A percentile compares a stretch with the other conserved stretches of the same genome.
Evolutionary conservation across 2,113 vertebrate genomes (phyloP).

Genomic region (Phrynosoma blainvillii): DNA sequence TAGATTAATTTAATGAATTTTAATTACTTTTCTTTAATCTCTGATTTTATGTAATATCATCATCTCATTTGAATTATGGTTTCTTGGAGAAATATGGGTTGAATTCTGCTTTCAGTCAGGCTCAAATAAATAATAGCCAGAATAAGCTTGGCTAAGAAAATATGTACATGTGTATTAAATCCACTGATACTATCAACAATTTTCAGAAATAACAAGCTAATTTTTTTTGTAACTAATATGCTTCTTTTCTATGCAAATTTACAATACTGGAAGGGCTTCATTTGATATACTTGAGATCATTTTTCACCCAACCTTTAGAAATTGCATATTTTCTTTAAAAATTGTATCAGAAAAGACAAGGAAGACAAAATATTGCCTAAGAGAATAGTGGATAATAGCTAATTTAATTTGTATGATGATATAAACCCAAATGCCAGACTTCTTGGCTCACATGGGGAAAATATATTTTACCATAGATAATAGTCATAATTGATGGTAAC

Average conservation of each 20-base stretch:
- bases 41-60: not conserved
- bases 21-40: too few relatives aligned
- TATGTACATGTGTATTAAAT: not conserved
- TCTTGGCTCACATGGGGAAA: constrained; percentile 30
- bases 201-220: not conserved
- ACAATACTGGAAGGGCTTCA: not conserved
- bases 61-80: constrained; percentile 10
- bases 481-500: constrained; percentile 17
- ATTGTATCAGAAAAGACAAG: not conserved
- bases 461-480: constrained; percentile 37
- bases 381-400: constrained; percentile 44
- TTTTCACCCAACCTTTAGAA: constrained; percentile 29
- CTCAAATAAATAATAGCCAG: not conserved
- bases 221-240: not conserved
- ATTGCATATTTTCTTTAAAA: not conserved
- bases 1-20: too few relatives aligned
- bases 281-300: constrained; percentile 31
- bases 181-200: not conserved
- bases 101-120: not conserved
- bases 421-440: constrained; percentile 32
- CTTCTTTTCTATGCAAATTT: not conserved
- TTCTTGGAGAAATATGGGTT: not conserved
- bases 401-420: constrained; percentile 51
- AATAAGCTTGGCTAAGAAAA: not conserved
- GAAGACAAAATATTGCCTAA: constrained; percentile 19